Evolutionary conservation across 2,888 invertebrate genomes (phyloP), one percentile per base, ranked within the genome.

Genomic region (Drepana falcataria): DNA sequence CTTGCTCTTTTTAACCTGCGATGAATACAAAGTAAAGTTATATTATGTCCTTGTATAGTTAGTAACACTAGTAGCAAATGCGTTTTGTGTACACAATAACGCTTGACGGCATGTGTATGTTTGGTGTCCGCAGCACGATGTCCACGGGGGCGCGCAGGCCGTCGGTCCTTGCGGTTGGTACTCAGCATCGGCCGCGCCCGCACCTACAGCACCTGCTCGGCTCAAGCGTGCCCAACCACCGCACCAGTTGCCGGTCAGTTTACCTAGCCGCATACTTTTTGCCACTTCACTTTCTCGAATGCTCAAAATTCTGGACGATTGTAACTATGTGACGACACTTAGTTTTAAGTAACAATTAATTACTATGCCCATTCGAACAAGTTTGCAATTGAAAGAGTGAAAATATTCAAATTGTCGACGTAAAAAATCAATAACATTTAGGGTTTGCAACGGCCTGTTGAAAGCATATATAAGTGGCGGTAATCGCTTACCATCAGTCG

Each of bases 101-200:
- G 9, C 37, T 5, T 21, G 2, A 9, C 1, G 44, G 3, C 44
- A 48, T 49, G 37, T 37, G 33, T 40, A 6, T 7, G 7, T 49
- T 9, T 56, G 40, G 56, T 64, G 62, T 62, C 75, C 73, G 1
- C 77, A 89, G 88, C 89, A 89, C 87, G 87, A 82, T 68, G 88
- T 88, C 67, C 88, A 88, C 82, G 71, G 75, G 60, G 83, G 84
- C 67, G 79, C 81, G 70, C 87, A 87, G 77, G 83, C 79, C 73
- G 88, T 88, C 73, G 90, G 89, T 67, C 87, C 89, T 55, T 90
- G 90, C 81, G 89, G 90, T 73, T 91, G 90, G 90, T 91, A 91
- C 78, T 88, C 90, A 41, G 87, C 90, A 60, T 89, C 91, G 63
- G 82, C 88, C 59, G 73, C 88, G 73, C 82, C 89, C 65, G 87